These are phyloP conservation scores for Morpho helenor DNA, from an alignment of 2,888 invertebrate genomes.

Conservation along the genomic window DNA sequence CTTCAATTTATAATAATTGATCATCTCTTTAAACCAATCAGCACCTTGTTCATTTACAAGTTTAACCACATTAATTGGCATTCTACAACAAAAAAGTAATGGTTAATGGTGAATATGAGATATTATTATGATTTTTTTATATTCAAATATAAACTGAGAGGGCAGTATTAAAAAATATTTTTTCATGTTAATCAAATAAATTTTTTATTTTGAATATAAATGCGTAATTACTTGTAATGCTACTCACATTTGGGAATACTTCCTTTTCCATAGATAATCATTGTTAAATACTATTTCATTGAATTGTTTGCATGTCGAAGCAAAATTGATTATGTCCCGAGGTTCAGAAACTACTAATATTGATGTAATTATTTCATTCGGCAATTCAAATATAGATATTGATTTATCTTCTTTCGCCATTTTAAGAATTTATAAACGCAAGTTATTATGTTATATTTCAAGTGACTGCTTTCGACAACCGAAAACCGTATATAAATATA, in stretches of 20 bases:
- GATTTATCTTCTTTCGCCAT: not conserved
- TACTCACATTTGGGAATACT: conserved; percentile 45
- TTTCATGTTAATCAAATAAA: too few species aligned
- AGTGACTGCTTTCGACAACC: too few species aligned
- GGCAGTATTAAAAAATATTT: too few species aligned
- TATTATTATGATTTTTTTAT: not conserved
- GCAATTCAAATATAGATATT: conserved; percentile 35
- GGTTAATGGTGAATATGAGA: conserved; percentile 1
- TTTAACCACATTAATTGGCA: conserved; percentile 16
- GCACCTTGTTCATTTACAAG: conserved; percentile 31
- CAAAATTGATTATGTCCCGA: conserved; percentile 71
- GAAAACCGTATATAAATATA: too few species aligned
- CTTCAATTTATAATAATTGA: conserved; percentile 34
- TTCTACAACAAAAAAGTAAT: conserved; percentile 31
- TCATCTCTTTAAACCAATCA: conserved; percentile 41
- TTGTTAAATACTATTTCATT: conserved; percentile 59
- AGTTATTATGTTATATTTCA: too few species aligned
- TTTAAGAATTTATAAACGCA: too few species aligned
- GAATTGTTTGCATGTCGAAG: conserved; percentile 73
- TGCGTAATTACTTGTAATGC: not conserved
- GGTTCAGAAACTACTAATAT: conserved; percentile 39
- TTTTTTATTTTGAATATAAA: not conserved
- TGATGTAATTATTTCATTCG: conserved; percentile 45
- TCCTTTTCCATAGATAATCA: conserved; percentile 48
- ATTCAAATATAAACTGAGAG: not conserved